These are phyloP conservation scores for Drosophila recens DNA, from an alignment of 2,888 invertebrate species.

Conservation along the genomic window DNA sequence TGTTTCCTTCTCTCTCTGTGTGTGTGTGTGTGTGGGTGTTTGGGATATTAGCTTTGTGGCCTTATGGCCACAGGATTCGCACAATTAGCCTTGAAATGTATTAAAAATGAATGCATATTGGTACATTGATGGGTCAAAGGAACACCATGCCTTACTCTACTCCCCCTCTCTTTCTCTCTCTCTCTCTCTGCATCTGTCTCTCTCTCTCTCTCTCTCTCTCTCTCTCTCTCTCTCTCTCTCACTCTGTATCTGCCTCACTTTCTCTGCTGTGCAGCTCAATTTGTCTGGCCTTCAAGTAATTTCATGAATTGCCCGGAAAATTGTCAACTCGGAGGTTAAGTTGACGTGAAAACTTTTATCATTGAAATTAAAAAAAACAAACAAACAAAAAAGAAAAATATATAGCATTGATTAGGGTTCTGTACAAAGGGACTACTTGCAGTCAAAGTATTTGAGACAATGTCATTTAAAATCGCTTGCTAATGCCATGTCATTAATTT, in stretches of 20 bases:
- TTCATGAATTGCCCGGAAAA: conserved; percentile 13
- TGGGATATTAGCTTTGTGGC: conserved; percentile 32
- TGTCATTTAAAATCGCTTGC: conserved; percentile 5
- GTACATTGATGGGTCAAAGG: conserved; percentile 31
- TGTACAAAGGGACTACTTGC: background rate
- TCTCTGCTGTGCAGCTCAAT: conserved; percentile 7
- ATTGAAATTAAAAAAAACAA: conserved; percentile 9
- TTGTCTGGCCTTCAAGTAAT: conserved; percentile 14
- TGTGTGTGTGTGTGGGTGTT: conserved; percentile 7
- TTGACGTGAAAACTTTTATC: conserved; percentile 18
- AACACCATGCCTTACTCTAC: background rate
- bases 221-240: background rate
- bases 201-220: background rate
- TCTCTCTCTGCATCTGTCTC: background rate
- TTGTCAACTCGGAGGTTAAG: conserved; percentile 9
- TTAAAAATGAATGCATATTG: conserved; percentile 45
- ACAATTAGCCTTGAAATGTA: conserved; percentile 66
- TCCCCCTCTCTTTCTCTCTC: no score
- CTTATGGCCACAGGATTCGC: conserved; percentile 52
- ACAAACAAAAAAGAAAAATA: background rate
- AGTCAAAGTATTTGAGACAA: conserved; percentile 11
- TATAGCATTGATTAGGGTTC: conserved; percentile 18
- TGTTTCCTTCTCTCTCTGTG: conserved; percentile 2
- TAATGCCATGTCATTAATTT: conserved; percentile 16
- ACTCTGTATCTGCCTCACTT: background rate